These are phyloP conservation scores for Vulpes lagopus DNA, from an alignment of 2,113 vertebrate genomes.

Conservation along the genomic window DNA sequence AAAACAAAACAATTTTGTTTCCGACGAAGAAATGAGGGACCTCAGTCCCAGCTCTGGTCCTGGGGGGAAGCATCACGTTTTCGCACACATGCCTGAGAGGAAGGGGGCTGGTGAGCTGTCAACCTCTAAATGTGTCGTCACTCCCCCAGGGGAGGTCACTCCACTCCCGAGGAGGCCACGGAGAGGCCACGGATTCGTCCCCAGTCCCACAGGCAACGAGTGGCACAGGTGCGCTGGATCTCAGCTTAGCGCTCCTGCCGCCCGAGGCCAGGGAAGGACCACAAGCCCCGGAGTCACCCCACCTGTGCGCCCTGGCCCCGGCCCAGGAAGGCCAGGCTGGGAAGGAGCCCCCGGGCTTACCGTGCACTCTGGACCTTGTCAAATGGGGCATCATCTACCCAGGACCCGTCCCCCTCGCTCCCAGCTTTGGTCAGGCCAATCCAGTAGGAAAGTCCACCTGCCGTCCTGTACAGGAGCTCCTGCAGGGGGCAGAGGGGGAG, in stretches of 20 bases:
- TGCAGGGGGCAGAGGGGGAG: neutral
- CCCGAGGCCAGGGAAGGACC: neutral
- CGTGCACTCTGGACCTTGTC: conserved; percentile 11
- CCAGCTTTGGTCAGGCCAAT: conserved; percentile 77
- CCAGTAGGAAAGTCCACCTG: neutral
- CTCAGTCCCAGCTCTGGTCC: neutral
- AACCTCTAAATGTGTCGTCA: neutral
- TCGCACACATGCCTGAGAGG: neutral
- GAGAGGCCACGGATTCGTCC: neutral
- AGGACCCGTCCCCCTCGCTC: conserved; percentile 69
- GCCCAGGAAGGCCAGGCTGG: neutral
- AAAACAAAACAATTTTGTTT: neutral
- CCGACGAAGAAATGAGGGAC: neutral
- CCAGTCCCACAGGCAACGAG: neutral
- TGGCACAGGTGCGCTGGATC: neutral
- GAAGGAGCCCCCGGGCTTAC: neutral
- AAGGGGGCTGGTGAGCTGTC: neutral
- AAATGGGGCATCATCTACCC: conserved; percentile 65
- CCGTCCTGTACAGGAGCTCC: conserved; percentile 71
- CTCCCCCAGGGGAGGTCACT: neutral
- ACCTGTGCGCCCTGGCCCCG: neutral
- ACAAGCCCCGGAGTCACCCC: neutral
- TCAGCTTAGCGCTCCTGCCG: neutral
- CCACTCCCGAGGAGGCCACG: neutral
- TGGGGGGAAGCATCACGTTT: neutral